A percentile compares a stretch with the other conserved stretches of the same genome.
Evolutionary conservation across 2,797 vertebrate species (phyloP).

Genomic region (Oryzias dopingdopingensis): DNA sequence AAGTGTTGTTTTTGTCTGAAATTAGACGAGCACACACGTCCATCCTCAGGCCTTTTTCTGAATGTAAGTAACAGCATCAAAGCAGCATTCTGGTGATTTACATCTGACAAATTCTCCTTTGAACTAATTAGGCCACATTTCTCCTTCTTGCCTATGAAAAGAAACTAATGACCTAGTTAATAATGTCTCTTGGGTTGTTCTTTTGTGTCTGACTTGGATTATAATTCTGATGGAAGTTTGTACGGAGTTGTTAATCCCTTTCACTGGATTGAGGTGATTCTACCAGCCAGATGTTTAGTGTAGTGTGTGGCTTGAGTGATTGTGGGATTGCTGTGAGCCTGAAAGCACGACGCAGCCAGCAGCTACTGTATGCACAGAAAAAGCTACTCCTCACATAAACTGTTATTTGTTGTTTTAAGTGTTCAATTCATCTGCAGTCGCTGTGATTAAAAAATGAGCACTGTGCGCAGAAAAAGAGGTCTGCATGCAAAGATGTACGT

Average conservation of each 20-base stretch:
- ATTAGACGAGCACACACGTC: not conserved
- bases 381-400: no score
- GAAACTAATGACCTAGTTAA: constrained; percentile 65
- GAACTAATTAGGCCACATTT: constrained; percentile 62
- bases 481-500: constrained; percentile 3
- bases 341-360: no score
- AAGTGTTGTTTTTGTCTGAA: constrained; percentile 6
- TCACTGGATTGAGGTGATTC: no score
- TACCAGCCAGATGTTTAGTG: no score
- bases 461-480: not conserved
- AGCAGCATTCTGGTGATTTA: constrained; percentile 13
- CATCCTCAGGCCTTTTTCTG: not conserved
- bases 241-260: no score
- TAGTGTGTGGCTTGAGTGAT: no score
- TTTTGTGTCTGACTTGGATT: constrained; percentile 32
- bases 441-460: not conserved
- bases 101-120: constrained; percentile 26
- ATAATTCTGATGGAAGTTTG: no score
- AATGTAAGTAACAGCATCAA: not conserved
- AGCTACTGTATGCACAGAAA: not conserved
- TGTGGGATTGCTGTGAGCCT: no score
- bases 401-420: no score
- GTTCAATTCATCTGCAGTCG: no score
- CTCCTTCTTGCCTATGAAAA: constrained; percentile 58
- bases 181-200: constrained; percentile 46